Conservation (phyloP, 1,140 invertebrate species). For the Eulimnadia texana region DNA sequence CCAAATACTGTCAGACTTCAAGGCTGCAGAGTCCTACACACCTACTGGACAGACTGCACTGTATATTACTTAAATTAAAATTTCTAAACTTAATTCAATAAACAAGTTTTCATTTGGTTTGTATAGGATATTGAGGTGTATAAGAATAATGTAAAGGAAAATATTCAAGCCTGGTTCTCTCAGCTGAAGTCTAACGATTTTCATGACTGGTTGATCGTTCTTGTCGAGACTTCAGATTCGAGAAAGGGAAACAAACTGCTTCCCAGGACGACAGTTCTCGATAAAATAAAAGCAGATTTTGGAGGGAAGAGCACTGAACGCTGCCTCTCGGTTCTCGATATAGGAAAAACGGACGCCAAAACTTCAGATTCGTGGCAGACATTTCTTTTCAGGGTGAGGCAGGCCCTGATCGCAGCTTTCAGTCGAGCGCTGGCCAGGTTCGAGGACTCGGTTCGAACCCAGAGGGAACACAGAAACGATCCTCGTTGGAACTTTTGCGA, state of each 20-base stretch:
- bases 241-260: conserved; percentile 82
- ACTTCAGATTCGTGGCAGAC: conserved; percentile 78
- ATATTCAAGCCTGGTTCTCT: conserved; percentile 71
- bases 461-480: conserved; percentile 79
- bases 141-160: conserved; percentile 67
- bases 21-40: conserved; percentile 52
- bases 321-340: conserved; percentile 82
- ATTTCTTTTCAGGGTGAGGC: conserved; percentile 62
- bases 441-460: conserved; percentile 78
- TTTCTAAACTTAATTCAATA: conserved; percentile 5
- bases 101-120: neutral
- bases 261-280: conserved; percentile 78
- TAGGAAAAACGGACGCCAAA: conserved; percentile 70
- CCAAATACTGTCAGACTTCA: neutral
- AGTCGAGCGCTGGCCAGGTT: conserved; percentile 69
- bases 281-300: conserved; percentile 89
- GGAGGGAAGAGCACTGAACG: conserved; percentile 71
- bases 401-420: conserved; percentile 72
- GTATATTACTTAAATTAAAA: conserved; percentile 34
- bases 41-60: conserved; percentile 85
- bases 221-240: conserved; percentile 83
- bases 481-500: conserved; percentile 83
- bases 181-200: conserved; percentile 10
- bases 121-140: conserved; percentile 79
- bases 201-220: conserved; percentile 81